phyloP scores from a whole-genome alignment of 1,140 invertebrate genomes.

The Lucilia cuprina region DNA sequence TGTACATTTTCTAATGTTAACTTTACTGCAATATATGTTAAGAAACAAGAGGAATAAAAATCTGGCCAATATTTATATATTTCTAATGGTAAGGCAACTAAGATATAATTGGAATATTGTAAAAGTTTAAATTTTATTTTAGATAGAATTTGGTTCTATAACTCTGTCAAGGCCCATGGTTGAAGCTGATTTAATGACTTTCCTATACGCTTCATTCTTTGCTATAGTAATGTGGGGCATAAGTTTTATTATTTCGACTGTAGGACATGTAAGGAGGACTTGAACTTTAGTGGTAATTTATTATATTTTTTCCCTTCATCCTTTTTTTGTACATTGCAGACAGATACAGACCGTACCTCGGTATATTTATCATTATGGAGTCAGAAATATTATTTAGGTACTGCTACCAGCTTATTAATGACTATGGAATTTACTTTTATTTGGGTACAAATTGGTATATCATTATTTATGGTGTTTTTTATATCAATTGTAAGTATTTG shows the following conservation, averaged over 20 bases:
- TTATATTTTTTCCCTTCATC: background rate
- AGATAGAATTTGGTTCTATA: background rate
- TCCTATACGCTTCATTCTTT: background rate
- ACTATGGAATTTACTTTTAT: slow-evolving; percentile 2
- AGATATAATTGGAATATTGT: background rate
- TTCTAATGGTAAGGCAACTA: background rate
- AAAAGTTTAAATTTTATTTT: background rate
- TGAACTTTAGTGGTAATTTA: no score
- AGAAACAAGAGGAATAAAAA: background rate
- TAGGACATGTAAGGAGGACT: background rate
- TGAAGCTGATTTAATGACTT: background rate
- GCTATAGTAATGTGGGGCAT: background rate
- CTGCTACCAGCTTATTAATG: background rate
- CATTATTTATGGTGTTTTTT: slow-evolving; percentile 28
- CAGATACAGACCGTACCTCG: background rate
- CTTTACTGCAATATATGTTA: background rate
- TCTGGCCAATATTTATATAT: background rate
- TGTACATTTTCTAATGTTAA: background rate
- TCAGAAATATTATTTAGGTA: slow-evolving; percentile 20
- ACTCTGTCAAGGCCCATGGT: background rate
- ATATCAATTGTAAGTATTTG: slow-evolving; percentile 28
- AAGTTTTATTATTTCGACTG: background rate
- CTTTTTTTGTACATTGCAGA: background rate
- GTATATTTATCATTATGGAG: background rate
- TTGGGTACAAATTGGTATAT: background rate